phyloP scores from a whole-genome alignment of 2,888 invertebrate species.

The Sisyra nigra region DNA sequence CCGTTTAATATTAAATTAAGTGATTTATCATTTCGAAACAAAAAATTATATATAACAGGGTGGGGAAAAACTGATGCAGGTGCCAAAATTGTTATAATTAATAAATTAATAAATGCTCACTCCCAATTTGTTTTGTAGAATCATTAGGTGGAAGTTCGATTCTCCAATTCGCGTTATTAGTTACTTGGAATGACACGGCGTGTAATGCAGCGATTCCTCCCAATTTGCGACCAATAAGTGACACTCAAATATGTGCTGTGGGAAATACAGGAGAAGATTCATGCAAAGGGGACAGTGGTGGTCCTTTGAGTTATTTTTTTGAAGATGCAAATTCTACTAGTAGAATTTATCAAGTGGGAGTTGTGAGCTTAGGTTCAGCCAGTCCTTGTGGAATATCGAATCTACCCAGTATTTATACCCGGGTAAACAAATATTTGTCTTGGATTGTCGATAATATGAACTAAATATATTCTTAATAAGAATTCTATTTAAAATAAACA shows the following conservation, averaged over 20 bases:
- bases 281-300: slow-evolving; percentile 30
- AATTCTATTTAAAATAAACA: no score
- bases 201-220: slow-evolving; percentile 19
- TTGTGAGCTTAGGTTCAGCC: slow-evolving; percentile 28
- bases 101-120: neutral
- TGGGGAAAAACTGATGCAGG: slow-evolving; percentile 53
- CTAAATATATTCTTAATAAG: neutral
- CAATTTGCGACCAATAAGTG: slow-evolving; percentile 20
- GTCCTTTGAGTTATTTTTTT: slow-evolving; percentile 24
- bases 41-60: slow-evolving; percentile 45
- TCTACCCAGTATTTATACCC: slow-evolving; percentile 29
- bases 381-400: slow-evolving; percentile 24
- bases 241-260: slow-evolving; percentile 29
- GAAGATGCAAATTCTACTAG: slow-evolving; percentile 11
- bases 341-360: slow-evolving; percentile 25
- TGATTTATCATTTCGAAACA: slow-evolving; percentile 10
- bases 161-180: slow-evolving; percentile 18
- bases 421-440: slow-evolving; percentile 24
- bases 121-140: slow-evolving; percentile 13
- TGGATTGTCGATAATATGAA: slow-evolving; percentile 27
- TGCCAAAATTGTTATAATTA: slow-evolving; percentile 19
- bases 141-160: slow-evolving; percentile 18
- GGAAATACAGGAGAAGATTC: slow-evolving; percentile 23
- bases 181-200: slow-evolving; percentile 16
- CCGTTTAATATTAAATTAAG: slow-evolving; percentile 13